Percentiles rank a stretch among this genome's conserved stretches.
Evolutionary conservation across 2,113 vertebrate genomes (phyloP).

Genomic region (Anseranas semipalmata): DNA sequence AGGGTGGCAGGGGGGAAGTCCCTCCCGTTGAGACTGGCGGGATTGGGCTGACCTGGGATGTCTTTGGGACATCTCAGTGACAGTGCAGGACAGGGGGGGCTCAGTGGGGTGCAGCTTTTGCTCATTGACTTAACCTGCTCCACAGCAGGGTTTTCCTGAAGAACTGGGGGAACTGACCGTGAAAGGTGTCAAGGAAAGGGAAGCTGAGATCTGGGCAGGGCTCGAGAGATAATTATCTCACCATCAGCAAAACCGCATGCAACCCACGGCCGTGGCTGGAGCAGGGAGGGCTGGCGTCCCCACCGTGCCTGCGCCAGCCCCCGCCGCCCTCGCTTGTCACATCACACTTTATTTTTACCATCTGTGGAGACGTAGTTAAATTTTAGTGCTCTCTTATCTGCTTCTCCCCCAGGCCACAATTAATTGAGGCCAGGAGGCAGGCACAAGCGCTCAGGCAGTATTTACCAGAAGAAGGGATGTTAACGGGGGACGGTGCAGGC

Average conservation of each 20-base stretch:
- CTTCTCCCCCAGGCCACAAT: conserved; percentile 42
- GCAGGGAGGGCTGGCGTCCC: neutral
- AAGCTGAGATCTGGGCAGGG: neutral
- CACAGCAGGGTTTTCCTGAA: neutral
- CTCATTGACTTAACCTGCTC: neutral
- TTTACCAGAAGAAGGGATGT: conserved; percentile 9
- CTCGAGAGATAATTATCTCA: neutral
- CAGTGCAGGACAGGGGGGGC: no score
- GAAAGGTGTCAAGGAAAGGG: neutral
- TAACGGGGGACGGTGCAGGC: neutral
- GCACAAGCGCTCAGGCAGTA: conserved; percentile 26
- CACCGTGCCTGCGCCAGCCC: neutral
- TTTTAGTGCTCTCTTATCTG: conserved; percentile 45
- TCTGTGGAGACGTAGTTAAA: conserved; percentile 3
- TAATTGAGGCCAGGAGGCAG: conserved; percentile 72
- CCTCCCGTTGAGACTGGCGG: fast-evolving
- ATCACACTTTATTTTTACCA: neutral
- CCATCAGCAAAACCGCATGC: neutral
- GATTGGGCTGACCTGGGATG: neutral
- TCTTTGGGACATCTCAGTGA: neutral
- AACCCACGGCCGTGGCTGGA: neutral
- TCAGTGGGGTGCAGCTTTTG: neutral
- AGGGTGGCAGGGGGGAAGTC: neutral
- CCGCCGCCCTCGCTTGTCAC: neutral
- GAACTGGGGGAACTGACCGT: neutral